A percentile compares a stretch with the other conserved stretches of the same genome.
Conservation (phyloP, 2,888 invertebrate species). For the Morinoia aosen region DNA sequence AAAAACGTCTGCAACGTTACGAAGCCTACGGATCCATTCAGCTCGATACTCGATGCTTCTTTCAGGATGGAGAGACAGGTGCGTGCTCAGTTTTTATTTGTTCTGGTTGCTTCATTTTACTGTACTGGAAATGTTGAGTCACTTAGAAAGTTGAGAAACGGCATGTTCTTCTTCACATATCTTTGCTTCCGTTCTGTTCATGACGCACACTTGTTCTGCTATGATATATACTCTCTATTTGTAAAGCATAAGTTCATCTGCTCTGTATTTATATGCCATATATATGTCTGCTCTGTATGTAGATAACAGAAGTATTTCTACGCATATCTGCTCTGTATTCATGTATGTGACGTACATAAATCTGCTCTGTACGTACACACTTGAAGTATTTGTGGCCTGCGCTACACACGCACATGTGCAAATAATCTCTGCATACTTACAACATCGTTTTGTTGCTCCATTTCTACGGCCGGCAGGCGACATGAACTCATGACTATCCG, state of each 20-base stretch:
- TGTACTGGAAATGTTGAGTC: neutral
- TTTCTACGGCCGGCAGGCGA: too few relatives aligned
- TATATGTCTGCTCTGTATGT: neutral
- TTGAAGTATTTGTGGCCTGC: too few relatives aligned
- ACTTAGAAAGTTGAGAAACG: neutral
- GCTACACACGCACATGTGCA: too few relatives aligned
- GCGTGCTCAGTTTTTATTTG: neutral
- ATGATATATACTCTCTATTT: neutral
- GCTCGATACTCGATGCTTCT: constrained; percentile 28
- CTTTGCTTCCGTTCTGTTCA: neutral
- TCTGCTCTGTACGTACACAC: too few relatives aligned
- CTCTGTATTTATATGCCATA: neutral
- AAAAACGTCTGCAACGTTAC: constrained; percentile 35
- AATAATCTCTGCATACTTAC: too few relatives aligned
- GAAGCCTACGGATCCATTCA: constrained; percentile 25
- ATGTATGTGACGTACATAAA: too few relatives aligned
- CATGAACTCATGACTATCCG: too few relatives aligned
- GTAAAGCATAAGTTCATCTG: neutral
- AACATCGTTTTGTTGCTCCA: neutral
- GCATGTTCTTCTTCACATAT: neutral
- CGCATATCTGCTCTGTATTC: too few relatives aligned
- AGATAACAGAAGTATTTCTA: neutral
- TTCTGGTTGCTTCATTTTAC: neutral
- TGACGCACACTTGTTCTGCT: too few relatives aligned
- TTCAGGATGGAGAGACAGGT: constrained; percentile 32